Evolutionary conservation across 2,113 vertebrate genomes (phyloP), one percentile per base, ranked within the genome.

Genomic region (Chionomys nivalis): DNA sequence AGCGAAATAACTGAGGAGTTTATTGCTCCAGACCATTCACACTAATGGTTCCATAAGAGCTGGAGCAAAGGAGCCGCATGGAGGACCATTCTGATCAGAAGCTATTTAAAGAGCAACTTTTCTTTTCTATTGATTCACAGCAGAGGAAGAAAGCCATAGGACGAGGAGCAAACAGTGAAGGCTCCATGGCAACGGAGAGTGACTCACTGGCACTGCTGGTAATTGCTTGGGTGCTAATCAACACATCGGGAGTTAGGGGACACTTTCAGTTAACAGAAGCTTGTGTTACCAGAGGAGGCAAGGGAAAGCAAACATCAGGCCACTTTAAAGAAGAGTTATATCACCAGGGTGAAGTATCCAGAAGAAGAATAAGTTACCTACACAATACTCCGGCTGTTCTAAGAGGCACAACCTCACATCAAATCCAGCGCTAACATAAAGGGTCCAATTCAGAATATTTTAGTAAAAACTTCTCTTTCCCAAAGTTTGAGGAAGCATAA

Each of bases 401-500:
- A 55, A 52, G 9, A 11, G 33, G 21, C 14, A 68, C 8, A 13
- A n/a, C 36, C 28, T 93, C 58, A 47, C 49, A 66, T 33, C 28
- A 86, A 94, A 72, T 5, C 44, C 6, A 94, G 42, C 17, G 28
- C 28, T 61, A 17, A 65, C 11, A 89, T 0, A 81, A 17, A 91
- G 8, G 36, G 2, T 23, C 81, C 6, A 93, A 90, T 44, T 91
- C 28, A 91, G 8, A 33, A 24, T 36, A 6, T 23, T 49, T 93
- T 65, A 94, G 3, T 61, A 79, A 79, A 83, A 24, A 10, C 14
- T 73, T 93, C 95, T 66, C 44, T 73, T 70, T 87, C 55, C 58
- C 65, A 58, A 79, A 92, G 10, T 92, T 92, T 95, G 72, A 96
- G 72, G 82, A 96, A 96, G 49, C 66, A 94, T 55, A 93, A 95